These are phyloP conservation scores for Plodia interpunctella DNA, from an alignment of 1,140 invertebrate genomes.

Conservation along the genomic window DNA sequence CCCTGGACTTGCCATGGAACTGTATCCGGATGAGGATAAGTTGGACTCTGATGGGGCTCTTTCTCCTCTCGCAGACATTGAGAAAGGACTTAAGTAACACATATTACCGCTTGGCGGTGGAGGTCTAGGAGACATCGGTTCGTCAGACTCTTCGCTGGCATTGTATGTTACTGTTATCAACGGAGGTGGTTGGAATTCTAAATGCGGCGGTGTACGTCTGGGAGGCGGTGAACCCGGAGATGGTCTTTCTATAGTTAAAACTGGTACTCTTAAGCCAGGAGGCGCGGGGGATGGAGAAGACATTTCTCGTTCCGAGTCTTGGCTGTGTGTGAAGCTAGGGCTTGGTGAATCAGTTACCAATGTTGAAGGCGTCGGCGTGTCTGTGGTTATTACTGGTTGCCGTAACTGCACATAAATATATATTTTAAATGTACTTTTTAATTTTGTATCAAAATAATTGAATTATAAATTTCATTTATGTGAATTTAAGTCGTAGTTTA, in stretches of 20 bases:
- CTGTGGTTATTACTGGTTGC: conserved; percentile 66
- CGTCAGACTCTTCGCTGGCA: conserved; percentile 86
- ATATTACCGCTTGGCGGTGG: conserved; percentile 77
- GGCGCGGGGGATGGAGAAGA: conserved; percentile 61
- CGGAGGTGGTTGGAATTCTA: conserved; percentile 83
- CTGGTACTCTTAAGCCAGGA: conserved; percentile 78
- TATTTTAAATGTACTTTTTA: no score
- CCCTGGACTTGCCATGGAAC: conserved; percentile 87
- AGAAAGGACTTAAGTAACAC: conserved; percentile 86
- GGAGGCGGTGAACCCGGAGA: conserved; percentile 83
- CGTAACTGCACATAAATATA: conserved; percentile 64
- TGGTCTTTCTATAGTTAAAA: conserved; percentile 80
- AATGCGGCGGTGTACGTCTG: conserved; percentile 77
- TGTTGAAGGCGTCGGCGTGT: conserved; percentile 67
- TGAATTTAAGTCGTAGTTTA: no score
- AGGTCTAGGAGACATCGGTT: conserved; percentile 79
- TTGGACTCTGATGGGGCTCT: conserved; percentile 88
- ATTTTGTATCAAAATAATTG: no score
- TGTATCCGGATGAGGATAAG: conserved; percentile 88
- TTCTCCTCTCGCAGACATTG: conserved; percentile 82
- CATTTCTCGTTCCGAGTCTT: conserved; percentile 69
- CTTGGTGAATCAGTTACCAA: conserved; percentile 71
- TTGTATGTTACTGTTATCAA: conserved; percentile 86
- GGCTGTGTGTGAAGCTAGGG: conserved; percentile 68
- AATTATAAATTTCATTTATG: no score